Conservation (phyloP, 2,888 invertebrate genomes). For the Uloborus plumipes region DNA sequence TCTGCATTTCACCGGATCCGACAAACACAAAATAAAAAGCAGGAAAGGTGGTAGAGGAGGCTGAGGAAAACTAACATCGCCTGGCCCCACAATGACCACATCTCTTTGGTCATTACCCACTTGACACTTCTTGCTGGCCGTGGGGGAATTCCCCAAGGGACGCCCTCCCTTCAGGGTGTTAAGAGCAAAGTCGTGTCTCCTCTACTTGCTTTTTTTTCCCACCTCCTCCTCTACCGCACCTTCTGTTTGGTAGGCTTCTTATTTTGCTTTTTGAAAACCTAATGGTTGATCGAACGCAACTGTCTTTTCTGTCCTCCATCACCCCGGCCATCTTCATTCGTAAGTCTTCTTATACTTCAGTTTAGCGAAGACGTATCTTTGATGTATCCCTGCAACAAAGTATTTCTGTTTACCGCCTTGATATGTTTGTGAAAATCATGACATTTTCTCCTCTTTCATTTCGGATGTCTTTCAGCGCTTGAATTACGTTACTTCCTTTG, state of each 20-base stretch:
- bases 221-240: not conserved
- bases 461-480: too few relatives aligned
- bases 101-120: constrained; percentile 44
- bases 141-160: constrained; percentile 1
- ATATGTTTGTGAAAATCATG: too few relatives aligned
- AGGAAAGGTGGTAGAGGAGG: not conserved
- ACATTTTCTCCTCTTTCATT: too few relatives aligned
- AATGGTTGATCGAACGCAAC: constrained; percentile 16
- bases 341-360: too few relatives aligned
- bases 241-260: not conserved
- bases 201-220: not conserved
- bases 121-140: constrained; percentile 23
- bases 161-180: constrained; percentile 12
- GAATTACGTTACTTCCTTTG: too few relatives aligned
- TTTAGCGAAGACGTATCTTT: too few relatives aligned
- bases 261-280: not conserved
- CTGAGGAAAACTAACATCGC: not conserved
- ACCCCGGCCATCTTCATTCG: too few relatives aligned
- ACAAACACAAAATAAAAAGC: not conserved
- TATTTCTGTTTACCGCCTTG: too few relatives aligned
- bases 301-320: constrained; percentile 1
- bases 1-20: constrained; percentile 4
- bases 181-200: constrained; percentile 51
- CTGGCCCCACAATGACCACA: constrained; percentile 24
- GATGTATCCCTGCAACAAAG: too few relatives aligned